These are phyloP conservation scores for Chaetogeoica ovagalla DNA, from an alignment of 2,888 invertebrate species.

Conservation along the genomic window DNA sequence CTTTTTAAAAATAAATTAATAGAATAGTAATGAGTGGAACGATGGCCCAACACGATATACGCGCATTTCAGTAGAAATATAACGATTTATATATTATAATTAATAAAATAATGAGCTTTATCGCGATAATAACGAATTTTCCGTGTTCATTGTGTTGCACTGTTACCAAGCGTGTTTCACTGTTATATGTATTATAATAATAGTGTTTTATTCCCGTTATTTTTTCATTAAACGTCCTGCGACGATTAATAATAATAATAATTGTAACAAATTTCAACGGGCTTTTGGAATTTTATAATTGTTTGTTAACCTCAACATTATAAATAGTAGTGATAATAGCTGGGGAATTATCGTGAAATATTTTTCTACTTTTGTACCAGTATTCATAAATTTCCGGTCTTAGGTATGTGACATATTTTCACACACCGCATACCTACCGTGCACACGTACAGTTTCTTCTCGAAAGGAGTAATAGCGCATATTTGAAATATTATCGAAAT, in stretches of 20 bases:
- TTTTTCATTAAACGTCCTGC: conserved; percentile 2
- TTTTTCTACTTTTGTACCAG: neutral
- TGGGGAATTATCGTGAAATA: conserved; percentile 22
- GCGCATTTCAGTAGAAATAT: too few species aligned
- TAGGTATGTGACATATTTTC: conserved; percentile 47
- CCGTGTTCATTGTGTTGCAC: neutral
- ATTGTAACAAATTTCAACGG: conserved; percentile 28
- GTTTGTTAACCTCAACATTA: neutral
- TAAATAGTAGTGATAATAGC: neutral
- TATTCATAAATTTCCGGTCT: conserved; percentile 31
- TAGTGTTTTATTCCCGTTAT: conserved; percentile 25
- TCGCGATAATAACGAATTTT: too few species aligned
- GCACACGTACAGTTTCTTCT: conserved; percentile 4
- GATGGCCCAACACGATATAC: too few species aligned
- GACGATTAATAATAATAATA: conserved; percentile 11
- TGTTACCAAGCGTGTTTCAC: neutral
- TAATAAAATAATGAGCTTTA: too few species aligned
- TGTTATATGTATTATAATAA: neutral
- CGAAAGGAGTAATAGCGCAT: neutral
- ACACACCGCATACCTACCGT: conserved; percentile 8
- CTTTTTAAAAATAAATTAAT: too few species aligned
- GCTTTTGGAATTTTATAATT: conserved; percentile 29
- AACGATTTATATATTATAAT: too few species aligned
- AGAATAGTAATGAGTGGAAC: too few species aligned
- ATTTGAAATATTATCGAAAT: conserved; percentile 6